Evolutionary conservation across 2,888 invertebrate species (phyloP), one percentile per base, ranked within the genome.

Genomic region (Julus scanicus): DNA sequence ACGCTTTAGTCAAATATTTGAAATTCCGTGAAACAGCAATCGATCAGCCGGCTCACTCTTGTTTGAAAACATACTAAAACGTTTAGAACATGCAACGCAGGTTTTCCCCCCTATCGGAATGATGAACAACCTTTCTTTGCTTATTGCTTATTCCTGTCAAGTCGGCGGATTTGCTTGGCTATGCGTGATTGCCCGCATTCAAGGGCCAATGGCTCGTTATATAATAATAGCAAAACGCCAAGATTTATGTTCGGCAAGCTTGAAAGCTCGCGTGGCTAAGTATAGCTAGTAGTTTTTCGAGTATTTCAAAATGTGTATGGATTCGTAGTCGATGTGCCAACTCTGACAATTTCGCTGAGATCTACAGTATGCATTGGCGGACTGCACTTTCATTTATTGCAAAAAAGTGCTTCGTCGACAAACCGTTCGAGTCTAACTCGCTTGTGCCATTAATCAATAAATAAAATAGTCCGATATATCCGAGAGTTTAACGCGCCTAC

Each of bases 131-230:
- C 63, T 63, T 63, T 63, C 63, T 63, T 20, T n/a, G 63, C 63
- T 63, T 63, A 20, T 63, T 63, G 63, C 63, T 63, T 63, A 63
- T 63, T 63, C 63, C 8, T n/a, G 63, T 63, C 63, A 63, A 63
- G 63, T 63, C 63, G 63, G 63, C 63, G 63, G 63, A 63, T 63
- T 63, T 63, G 63, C 20, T 63, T 63, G 53, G 63, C 63, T 20
- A 63, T 63, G 63, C 63, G 63, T 63, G 63, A 63, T 63, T 63
- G 63, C 63, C 63, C 63, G 63, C 63, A 63, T 20, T 63, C 63
- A 63, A n/a, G 63, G 63, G 63, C 63, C 63, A 20, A 63, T 63
- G 63, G 63, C 63, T 63, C 20, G 20, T 63, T 20, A 20, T 63
- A 20, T 20, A 63, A 63, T 63, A 63, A 63, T 63, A 63, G 20